Evolutionary conservation across 2,888 invertebrate genomes (phyloP).

Genomic region (Conomelus anceps): DNA sequence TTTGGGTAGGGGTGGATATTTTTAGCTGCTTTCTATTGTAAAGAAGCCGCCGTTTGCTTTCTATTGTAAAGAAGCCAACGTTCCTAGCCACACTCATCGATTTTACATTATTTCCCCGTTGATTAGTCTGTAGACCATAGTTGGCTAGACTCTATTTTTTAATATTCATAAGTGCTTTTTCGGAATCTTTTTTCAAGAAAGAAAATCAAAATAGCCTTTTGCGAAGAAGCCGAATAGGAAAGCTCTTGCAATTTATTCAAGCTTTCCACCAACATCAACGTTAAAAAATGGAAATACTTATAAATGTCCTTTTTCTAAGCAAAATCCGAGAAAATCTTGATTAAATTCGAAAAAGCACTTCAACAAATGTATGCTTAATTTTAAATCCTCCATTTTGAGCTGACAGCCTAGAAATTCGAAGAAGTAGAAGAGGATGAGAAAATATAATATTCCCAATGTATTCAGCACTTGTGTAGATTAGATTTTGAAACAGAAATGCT

Average conservation of each 20-base stretch:
- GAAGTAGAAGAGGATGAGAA: not conserved
- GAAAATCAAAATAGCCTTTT: no score
- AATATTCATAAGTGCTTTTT: not conserved
- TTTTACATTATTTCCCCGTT: not conserved
- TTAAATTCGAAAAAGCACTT: not conserved
- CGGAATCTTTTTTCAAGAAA: no score
- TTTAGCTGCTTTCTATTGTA: not conserved
- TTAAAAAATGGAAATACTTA: not conserved
- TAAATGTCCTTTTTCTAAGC: not conserved
- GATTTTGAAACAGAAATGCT: no score
- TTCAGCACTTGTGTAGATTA: no score
- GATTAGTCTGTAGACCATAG: not conserved
- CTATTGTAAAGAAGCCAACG: not conserved
- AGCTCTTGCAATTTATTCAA: not conserved
- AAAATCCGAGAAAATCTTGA: not conserved
- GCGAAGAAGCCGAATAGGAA: no score
- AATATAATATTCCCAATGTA: no score
- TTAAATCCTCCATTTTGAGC: no score
- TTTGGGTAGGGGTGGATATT: not conserved
- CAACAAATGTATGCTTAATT: no score
- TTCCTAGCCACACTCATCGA: not conserved
- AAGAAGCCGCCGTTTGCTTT: not conserved
- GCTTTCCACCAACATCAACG: not conserved
- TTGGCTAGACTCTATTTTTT: not conserved
- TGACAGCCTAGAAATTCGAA: not conserved